phyloP scores from a whole-genome alignment of 2,113 vertebrate genomes.

The Channa argus region DNA sequence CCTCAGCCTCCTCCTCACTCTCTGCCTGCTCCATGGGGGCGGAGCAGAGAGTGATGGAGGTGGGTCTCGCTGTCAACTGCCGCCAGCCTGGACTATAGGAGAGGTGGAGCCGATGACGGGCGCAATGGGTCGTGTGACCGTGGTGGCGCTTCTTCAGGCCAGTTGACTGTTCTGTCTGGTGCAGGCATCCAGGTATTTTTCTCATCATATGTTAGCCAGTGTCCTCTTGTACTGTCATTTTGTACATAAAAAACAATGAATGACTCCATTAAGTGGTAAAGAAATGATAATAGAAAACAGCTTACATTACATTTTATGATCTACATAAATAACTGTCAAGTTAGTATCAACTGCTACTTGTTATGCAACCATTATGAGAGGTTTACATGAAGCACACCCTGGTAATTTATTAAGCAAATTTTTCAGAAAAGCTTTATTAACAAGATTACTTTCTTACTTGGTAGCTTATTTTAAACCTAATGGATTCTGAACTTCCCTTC shows the following conservation, averaged over 20 bases:
- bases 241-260: background rate
- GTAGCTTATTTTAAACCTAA: background rate
- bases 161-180: conserved; percentile 93
- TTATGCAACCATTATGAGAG: background rate
- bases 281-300: background rate
- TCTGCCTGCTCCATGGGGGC: conserved; percentile 90
- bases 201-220: background rate
- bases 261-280: background rate
- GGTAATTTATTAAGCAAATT: too few relatives aligned
- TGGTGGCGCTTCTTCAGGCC: conserved; percentile 93
- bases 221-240: background rate
- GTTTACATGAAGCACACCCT: too few relatives aligned
- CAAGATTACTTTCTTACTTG: background rate
- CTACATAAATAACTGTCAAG: background rate
- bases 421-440: too few relatives aligned
- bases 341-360: too few relatives aligned
- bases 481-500: background rate
- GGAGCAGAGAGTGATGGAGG: conserved; percentile 85
- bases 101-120: conserved; percentile 87
- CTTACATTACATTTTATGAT: background rate
- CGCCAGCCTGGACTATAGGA: conserved; percentile 88
- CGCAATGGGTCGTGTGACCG: conserved; percentile 84
- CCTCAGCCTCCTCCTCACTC: conserved; percentile 88
- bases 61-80: conserved; percentile 81
- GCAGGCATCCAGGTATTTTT: conserved; percentile 91